Conservation (phyloP, 2,113 vertebrate species). For the Eptesicus fuscus region DNA sequence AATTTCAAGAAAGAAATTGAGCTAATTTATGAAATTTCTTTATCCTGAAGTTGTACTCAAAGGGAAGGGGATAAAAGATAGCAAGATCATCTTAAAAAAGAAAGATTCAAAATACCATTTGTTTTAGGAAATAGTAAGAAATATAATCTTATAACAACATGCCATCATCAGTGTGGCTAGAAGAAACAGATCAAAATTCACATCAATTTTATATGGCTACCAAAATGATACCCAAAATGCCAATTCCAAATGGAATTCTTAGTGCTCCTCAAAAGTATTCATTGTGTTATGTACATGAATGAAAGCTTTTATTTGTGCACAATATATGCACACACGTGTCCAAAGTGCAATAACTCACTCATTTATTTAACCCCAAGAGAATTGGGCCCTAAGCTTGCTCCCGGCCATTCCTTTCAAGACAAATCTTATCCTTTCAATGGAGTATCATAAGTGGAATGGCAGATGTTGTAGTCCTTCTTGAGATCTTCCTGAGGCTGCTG, state of each 20-base stretch:
- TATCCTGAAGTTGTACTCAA: background rate
- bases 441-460: conserved; percentile 59
- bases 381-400: conserved; percentile 75
- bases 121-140: conserved; percentile 42
- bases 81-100: background rate
- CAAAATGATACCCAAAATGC: conserved; percentile 66
- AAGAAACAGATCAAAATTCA: conserved; percentile 66
- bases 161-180: conserved; percentile 55
- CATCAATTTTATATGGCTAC: conserved; percentile 60
- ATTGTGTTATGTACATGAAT: conserved; percentile 58
- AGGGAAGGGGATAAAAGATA: background rate
- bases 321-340: conserved; percentile 8
- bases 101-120: background rate
- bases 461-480: conserved; percentile 63
- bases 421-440: conserved; percentile 70
- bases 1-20: background rate
- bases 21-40: background rate
- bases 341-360: conserved; percentile 54
- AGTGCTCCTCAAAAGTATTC: conserved; percentile 75
- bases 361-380: conserved; percentile 68
- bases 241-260: conserved; percentile 69
- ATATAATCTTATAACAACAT: background rate
- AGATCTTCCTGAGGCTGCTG: conserved; percentile 49
- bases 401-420: conserved; percentile 68
- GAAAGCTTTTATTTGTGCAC: conserved; percentile 56